Conservation (phyloP, 2,797 vertebrate genomes). For the Acanthurus leucopareius region DNA sequence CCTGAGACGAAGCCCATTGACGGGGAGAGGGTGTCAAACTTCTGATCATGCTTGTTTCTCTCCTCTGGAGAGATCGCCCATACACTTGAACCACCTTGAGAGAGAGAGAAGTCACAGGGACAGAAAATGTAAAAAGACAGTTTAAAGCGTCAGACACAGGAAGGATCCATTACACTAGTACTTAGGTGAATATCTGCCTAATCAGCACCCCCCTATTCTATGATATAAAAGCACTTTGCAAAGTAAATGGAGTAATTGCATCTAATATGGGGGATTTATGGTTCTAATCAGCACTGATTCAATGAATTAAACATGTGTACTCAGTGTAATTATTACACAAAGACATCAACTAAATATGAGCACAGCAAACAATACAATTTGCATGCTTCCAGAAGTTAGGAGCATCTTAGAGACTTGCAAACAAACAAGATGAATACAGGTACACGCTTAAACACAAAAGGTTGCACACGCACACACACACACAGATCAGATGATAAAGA, state of each 20-base stretch:
- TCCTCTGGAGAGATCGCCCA: constrained; percentile 97
- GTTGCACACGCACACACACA: not conserved
- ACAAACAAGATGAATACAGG: not conserved
- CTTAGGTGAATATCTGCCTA: not conserved
- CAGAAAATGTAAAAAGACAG: not conserved
- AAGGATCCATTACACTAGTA: not conserved
- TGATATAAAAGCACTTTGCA: not conserved
- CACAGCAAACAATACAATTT: not conserved
- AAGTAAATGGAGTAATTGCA: not conserved
- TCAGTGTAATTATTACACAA: not conserved
- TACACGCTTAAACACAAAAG: no score
- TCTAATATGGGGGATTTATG: not conserved
- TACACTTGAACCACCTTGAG: constrained; percentile 89
- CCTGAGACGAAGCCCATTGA: constrained; percentile 93
- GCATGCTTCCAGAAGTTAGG: not conserved
- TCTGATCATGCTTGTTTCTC: constrained; percentile 94
- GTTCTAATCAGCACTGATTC: not conserved
- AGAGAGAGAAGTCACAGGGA: constrained; percentile 18
- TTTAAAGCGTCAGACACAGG: not conserved
- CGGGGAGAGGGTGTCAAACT: constrained; percentile 95
- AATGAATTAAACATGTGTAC: constrained; percentile 28
- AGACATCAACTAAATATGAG: not conserved
- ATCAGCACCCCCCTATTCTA: not conserved
- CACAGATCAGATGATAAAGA: not conserved
- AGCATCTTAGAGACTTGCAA: not conserved